Percentiles rank a stretch among this genome's conserved stretches.
phyloP scores from a whole-genome alignment of 2,113 vertebrate genomes.

The western clawed frog (Xenopus tropicalis) region DNA sequence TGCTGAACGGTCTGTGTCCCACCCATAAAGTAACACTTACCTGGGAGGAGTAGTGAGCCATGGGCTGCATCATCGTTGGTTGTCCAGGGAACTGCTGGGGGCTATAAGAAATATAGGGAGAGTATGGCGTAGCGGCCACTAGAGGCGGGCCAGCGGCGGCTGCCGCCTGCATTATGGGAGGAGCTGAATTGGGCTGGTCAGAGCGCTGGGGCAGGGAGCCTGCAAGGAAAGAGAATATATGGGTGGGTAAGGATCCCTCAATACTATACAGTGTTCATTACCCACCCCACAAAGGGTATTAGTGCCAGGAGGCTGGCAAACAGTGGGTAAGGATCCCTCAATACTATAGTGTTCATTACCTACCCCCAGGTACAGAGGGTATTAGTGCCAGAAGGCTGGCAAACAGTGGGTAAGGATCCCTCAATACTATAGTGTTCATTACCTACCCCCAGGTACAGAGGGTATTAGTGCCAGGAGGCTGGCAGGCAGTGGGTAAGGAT shows the following conservation, averaged over 20 bases:
- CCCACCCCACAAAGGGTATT: no score
- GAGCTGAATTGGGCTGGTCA: conserved; percentile 72
- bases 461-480: no score
- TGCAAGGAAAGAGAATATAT: conserved; percentile 37
- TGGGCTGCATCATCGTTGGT: conserved; percentile 81
- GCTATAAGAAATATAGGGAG: conserved; percentile 83
- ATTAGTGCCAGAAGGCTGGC: neutral
- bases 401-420: neutral
- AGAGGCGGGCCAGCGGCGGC: conserved; percentile 79
- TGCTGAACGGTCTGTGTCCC: no score
- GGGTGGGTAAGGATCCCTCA: no score
- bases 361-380: no score
- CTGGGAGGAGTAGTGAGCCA: conserved; percentile 84
- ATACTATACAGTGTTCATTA: no score
- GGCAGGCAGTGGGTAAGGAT: no score
- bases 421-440: neutral
- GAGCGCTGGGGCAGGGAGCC: conserved; percentile 76
- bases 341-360: no score
- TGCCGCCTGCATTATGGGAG: conserved; percentile 79
- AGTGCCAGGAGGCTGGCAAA: no score
- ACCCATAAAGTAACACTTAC: conserved; percentile 50
- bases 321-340: no score
- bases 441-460: no score
- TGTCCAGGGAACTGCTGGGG: conserved; percentile 84
- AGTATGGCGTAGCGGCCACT: conserved; percentile 82